phyloP scores from a whole-genome alignment of 2,797 vertebrate species.

The Rhincodon typus region DNA sequence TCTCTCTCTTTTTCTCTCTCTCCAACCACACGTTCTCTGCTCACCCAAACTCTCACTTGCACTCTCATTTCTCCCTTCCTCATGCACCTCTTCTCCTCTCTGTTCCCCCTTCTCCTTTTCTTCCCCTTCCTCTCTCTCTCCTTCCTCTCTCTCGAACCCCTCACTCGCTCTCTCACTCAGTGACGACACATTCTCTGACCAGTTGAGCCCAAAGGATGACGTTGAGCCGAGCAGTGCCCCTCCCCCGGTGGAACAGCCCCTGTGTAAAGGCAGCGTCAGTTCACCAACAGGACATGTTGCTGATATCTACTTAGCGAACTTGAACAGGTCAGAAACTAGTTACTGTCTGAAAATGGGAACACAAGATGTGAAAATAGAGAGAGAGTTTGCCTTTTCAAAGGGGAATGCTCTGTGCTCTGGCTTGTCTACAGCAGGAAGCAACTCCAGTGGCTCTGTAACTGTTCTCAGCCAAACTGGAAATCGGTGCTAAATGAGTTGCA shows the following conservation, averaged over 20 bases:
- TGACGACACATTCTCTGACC: conserved; percentile 69
- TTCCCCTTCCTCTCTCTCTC: neutral
- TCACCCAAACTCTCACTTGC: neutral
- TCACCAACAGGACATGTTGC: conserved; percentile 92
- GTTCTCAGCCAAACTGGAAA: neutral
- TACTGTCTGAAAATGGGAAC: neutral
- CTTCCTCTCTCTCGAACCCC: too few relatives aligned
- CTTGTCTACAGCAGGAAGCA: neutral
- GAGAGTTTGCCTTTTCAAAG: too few relatives aligned
- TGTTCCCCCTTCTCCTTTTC: too few relatives aligned
- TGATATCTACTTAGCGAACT: conserved; percentile 95
- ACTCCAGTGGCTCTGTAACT: neutral
- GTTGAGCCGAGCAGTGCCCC: conserved; percentile 65
- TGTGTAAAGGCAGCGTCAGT: conserved; percentile 76
- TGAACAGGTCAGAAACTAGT: conserved; percentile 78
- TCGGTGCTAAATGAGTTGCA: neutral
- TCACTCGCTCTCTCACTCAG: conserved; percentile 51
- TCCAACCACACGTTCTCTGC: neutral
- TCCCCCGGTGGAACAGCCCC: conserved; percentile 78
- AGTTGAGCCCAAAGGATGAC: conserved; percentile 87
- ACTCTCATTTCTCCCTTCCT: too few relatives aligned
- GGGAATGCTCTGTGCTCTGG: too few relatives aligned
- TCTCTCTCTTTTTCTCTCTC: neutral
- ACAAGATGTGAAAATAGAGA: neutral
- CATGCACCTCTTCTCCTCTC: neutral